Conservation (phyloP, 2,797 vertebrate genomes). For the Pipistrellus pipistrellus region DNA sequence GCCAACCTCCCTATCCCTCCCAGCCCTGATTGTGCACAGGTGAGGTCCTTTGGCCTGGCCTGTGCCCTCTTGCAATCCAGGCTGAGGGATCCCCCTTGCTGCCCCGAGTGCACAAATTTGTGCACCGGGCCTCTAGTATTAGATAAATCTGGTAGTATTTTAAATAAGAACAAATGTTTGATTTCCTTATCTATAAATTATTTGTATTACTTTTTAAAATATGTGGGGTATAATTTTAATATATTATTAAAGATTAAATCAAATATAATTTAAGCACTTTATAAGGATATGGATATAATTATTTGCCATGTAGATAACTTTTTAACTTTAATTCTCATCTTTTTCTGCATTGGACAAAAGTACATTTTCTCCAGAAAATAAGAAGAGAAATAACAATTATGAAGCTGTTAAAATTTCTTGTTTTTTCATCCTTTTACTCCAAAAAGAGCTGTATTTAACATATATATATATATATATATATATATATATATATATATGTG, state of each 20-base stretch:
- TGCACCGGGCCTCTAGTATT: background rate
- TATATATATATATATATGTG: too few relatives aligned
- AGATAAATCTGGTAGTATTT: constrained; percentile 22
- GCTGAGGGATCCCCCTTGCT: too few relatives aligned
- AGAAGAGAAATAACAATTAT: constrained; percentile 8
- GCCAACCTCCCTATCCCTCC: too few relatives aligned
- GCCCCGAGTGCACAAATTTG: too few relatives aligned
- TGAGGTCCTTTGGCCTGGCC: too few relatives aligned
- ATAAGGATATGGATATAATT: background rate
- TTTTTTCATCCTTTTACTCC: background rate
- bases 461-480: too few relatives aligned
- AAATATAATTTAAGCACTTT: constrained; percentile 46
- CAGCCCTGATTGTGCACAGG: rapidly evolving
- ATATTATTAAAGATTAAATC: background rate
- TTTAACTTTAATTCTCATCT: constrained; percentile 31
- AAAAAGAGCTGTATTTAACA: background rate
- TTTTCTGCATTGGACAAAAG: background rate
- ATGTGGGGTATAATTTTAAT: background rate
- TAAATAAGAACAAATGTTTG: constrained; percentile 30
- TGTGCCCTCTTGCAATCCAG: too few relatives aligned
- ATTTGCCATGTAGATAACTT: background rate
- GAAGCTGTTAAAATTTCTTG: background rate
- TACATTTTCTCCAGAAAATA: background rate
- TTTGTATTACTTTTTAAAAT: background rate
- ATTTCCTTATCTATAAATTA: constrained; percentile 58